Evolutionary conservation across 2,888 invertebrate species (phyloP).

Genomic region (Lasioglossum vierecki): DNA sequence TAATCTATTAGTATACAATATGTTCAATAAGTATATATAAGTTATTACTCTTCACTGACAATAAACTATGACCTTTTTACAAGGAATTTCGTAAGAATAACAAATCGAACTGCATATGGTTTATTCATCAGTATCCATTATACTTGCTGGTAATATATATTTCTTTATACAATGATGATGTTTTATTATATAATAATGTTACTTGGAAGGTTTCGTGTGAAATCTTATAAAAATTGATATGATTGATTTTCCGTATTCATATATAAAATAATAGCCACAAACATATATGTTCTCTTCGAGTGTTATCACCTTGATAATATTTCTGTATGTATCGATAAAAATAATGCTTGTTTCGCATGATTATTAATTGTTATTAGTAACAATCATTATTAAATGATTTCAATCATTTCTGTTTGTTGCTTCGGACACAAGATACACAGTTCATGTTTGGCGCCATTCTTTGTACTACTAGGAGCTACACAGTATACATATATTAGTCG

Average conservation of each 20-base stretch:
- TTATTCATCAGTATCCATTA: neutral
- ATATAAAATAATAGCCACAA: too few relatives aligned
- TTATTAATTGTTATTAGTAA: neutral
- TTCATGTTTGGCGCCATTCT: neutral
- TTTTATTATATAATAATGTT: neutral
- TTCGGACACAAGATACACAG: too few relatives aligned
- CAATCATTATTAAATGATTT: neutral
- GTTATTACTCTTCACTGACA: neutral
- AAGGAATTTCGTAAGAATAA: neutral
- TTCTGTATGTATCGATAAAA: neutral
- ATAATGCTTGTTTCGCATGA: neutral
- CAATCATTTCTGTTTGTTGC: neutral
- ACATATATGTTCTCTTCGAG: too few relatives aligned
- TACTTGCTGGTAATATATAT: neutral
- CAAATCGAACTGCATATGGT: neutral
- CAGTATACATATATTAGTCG: neutral
- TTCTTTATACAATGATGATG: neutral
- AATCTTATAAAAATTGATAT: neutral
- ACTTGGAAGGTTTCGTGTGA: neutral
- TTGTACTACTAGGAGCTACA: neutral
- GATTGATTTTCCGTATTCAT: neutral
- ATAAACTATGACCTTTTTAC: neutral
- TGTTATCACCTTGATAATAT: neutral
- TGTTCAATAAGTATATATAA: neutral
- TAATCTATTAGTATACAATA: neutral